Conservation (phyloP, 2,888 invertebrate genomes). For the Diplazon laetatorius region DNA sequence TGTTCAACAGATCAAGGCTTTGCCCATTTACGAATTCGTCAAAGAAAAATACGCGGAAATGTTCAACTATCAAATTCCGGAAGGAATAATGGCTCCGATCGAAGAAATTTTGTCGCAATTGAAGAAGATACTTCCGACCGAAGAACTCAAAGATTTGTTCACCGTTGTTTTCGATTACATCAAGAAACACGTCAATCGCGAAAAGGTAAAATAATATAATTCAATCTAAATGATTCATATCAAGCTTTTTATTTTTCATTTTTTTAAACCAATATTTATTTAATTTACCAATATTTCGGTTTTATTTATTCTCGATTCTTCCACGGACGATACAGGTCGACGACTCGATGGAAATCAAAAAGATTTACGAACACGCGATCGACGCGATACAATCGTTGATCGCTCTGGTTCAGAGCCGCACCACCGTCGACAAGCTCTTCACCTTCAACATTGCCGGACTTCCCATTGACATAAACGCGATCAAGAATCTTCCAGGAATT, state of each 20-base stretch:
- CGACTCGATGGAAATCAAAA: slow-evolving; percentile 86
- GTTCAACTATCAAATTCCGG: slow-evolving; percentile 83
- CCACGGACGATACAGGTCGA: slow-evolving; percentile 83
- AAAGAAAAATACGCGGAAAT: slow-evolving; percentile 82
- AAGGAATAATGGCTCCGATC: slow-evolving; percentile 84
- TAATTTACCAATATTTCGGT: too few relatives aligned
- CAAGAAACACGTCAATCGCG: slow-evolving; percentile 75
- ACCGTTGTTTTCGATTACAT: slow-evolving; percentile 86
- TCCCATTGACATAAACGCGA: slow-evolving; percentile 78
- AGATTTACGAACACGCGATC: slow-evolving; percentile 85
- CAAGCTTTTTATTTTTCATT: too few relatives aligned
- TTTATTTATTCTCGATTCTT: too few relatives aligned
- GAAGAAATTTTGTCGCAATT: slow-evolving; percentile 84
- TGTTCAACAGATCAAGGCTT: slow-evolving; percentile 83
- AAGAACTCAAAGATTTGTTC: slow-evolving; percentile 86
- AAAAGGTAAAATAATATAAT: slow-evolving; percentile 83
- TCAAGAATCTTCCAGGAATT: slow-evolving; percentile 84
- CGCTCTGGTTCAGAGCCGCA: slow-evolving; percentile 81
- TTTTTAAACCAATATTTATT: too few relatives aligned
- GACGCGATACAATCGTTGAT: slow-evolving; percentile 85
- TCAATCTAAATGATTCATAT: too few relatives aligned
- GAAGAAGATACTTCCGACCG: slow-evolving; percentile 86
- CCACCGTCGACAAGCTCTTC: slow-evolving; percentile 79
- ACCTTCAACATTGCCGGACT: slow-evolving; percentile 79
- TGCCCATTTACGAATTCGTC: slow-evolving; percentile 84